Percentiles rank a stretch among this genome's conserved stretches.
Conservation (phyloP, 2,113 vertebrate genomes). For the Nerophis lumbriciformis region DNA sequence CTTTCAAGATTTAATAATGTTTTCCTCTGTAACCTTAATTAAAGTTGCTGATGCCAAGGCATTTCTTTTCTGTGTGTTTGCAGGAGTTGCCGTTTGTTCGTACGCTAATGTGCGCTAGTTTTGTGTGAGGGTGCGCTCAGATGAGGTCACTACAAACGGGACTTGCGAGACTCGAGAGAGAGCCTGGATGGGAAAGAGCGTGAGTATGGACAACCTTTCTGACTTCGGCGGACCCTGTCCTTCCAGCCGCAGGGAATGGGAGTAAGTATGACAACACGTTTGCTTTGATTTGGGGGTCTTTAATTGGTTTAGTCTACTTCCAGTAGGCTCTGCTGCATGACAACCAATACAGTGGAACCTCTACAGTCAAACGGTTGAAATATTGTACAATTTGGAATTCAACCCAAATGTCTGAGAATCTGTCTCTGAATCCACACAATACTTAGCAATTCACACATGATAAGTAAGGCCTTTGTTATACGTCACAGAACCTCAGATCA, state of each 20-base stretch:
- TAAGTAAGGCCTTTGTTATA: too few relatives aligned
- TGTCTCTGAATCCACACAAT: too few relatives aligned
- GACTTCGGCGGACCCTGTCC: constrained; percentile 73
- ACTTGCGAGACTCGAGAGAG: constrained; percentile 57
- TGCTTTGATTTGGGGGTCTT: neutral
- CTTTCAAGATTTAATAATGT: neutral
- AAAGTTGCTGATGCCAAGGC: neutral
- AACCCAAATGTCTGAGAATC: neutral
- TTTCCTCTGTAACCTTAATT: neutral
- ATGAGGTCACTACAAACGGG: constrained; percentile 60
- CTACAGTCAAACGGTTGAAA: neutral
- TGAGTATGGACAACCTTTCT: constrained; percentile 76
- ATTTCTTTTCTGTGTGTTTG: constrained; percentile 19
- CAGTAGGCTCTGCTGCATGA: neutral
- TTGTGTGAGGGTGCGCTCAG: constrained; percentile 38
- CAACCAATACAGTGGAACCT: neutral
- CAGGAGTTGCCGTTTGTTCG: constrained; percentile 52
- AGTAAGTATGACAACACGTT: constrained; percentile 64
- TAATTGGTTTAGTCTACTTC: neutral
- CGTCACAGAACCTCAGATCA: too few relatives aligned
- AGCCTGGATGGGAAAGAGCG: constrained; percentile 70
- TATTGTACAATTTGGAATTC: too few relatives aligned
- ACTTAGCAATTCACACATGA: too few relatives aligned
- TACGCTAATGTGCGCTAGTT: constrained; percentile 14
- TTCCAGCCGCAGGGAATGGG: constrained; percentile 71